These are phyloP conservation scores for Nomada ruficornis DNA, from an alignment of 2,888 invertebrate genomes.

Conservation along the genomic window DNA sequence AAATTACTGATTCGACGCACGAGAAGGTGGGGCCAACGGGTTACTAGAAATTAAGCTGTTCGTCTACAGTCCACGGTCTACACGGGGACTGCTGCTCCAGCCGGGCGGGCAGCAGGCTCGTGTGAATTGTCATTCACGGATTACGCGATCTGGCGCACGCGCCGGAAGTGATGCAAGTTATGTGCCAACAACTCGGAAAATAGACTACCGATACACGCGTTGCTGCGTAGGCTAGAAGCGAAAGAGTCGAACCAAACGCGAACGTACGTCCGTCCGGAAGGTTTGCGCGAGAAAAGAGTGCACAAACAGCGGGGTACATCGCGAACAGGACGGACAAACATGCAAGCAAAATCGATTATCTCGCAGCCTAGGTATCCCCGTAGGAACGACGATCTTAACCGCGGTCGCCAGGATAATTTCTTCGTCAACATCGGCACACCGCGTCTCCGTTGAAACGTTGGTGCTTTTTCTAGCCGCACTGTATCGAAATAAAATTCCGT, in stretches of 20 bases:
- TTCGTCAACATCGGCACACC: neutral
- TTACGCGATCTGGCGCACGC: constrained; percentile 63
- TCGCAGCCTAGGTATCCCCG: neutral
- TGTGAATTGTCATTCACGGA: constrained; percentile 67
- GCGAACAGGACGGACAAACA: constrained; percentile 36
- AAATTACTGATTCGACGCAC: neutral
- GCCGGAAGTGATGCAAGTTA: constrained; percentile 57
- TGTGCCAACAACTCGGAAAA: constrained; percentile 46
- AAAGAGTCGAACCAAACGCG: constrained; percentile 22
- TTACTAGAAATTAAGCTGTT: constrained; percentile 41
- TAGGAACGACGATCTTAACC: neutral
- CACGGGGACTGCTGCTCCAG: neutral
- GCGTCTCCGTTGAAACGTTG: too few species aligned
- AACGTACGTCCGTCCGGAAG: neutral
- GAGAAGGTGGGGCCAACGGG: neutral
- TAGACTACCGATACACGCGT: constrained; percentile 42
- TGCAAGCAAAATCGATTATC: constrained; percentile 28
- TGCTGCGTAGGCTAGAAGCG: constrained; percentile 25
- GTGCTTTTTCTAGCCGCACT: neutral
- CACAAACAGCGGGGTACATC: constrained; percentile 2
- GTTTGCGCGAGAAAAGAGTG: neutral
- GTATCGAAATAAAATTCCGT: constrained; percentile 15
- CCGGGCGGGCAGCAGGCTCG: constrained; percentile 35
- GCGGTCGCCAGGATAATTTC: neutral
- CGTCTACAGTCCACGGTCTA: too few species aligned